These are phyloP conservation scores for Cardiocondyla obscurior DNA, from an alignment of 1,140 invertebrate species.

Conservation along the genomic window DNA sequence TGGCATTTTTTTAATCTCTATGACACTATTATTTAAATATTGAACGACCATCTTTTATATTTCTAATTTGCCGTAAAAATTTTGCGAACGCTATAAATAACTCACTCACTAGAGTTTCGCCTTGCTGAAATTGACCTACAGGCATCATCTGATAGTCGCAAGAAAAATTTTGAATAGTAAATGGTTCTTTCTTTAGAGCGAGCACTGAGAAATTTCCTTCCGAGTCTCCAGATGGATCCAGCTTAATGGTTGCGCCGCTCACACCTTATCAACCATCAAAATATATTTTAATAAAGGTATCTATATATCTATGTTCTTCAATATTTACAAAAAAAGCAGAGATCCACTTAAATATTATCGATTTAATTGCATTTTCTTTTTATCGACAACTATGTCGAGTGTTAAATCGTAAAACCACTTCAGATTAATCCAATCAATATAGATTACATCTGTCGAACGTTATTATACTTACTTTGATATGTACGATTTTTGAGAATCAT, in stretches of 20 bases:
- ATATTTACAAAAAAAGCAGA: not conserved
- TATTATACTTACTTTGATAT: constrained; percentile 87
- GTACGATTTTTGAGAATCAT: constrained; percentile 90
- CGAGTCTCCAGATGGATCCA: constrained; percentile 96
- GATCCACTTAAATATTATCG: not conserved
- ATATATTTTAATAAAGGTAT: constrained; percentile 1
- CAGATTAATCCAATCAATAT: constrained; percentile 3
- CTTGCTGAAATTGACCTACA: constrained; percentile 92
- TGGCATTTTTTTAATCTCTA: not conserved
- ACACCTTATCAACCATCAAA: constrained; percentile 88
- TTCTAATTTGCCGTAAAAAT: not conserved
- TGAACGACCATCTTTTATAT: not conserved
- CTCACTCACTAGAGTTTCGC: constrained; percentile 90
- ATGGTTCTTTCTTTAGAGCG: constrained; percentile 87
- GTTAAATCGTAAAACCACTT: constrained; percentile 7
- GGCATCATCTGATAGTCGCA: constrained; percentile 91
- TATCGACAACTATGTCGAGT: constrained; percentile 11
- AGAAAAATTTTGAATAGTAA: constrained; percentile 85
- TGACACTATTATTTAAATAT: not conserved
- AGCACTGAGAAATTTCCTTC: constrained; percentile 98
- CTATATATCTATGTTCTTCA: not conserved
- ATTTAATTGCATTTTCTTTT: not conserved
- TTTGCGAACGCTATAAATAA: constrained; percentile 75
- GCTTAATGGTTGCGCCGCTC: constrained; percentile 94
- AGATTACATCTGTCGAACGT: constrained; percentile 28